phyloP scores from a whole-genome alignment of 2,888 invertebrate genomes.

The Drosophila quinaria region DNA sequence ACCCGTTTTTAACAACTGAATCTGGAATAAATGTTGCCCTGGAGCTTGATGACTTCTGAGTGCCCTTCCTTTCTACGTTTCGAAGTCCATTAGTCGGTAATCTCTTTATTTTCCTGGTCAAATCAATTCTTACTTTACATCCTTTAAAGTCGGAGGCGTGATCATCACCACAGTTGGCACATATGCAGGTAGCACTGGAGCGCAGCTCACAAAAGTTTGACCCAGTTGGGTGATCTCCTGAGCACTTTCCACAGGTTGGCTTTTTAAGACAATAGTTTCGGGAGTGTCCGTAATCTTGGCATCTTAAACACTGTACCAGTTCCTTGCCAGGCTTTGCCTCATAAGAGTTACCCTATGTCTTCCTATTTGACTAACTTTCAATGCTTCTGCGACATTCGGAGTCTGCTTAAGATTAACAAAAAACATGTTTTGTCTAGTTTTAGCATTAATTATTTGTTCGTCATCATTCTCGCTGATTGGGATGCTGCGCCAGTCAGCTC shows the following conservation, averaged over 20 bases:
- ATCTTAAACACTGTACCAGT: constrained; percentile 20
- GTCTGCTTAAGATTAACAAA: constrained; percentile 6
- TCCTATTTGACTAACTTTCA: constrained; percentile 14
- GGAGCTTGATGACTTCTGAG: neutral
- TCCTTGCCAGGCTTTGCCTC: constrained; percentile 9
- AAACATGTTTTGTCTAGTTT: constrained; percentile 8
- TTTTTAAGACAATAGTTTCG: constrained; percentile 20
- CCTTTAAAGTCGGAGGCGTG: constrained; percentile 2
- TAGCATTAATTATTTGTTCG: constrained; percentile 1
- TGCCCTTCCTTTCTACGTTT: neutral
- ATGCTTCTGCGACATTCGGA: constrained; percentile 14
- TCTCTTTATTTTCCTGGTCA: constrained; percentile 9
- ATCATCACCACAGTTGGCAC: constrained; percentile 13
- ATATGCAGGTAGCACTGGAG: neutral
- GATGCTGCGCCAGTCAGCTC: constrained; percentile 14
- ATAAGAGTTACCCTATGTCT: constrained; percentile 18
- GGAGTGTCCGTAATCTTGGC: constrained; percentile 19
- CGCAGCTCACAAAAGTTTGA: neutral
- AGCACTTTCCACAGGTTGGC: constrained; percentile 15
- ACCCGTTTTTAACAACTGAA: no score
- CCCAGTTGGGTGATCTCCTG: constrained; percentile 1
- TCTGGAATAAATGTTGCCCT: neutral
- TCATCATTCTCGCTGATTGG: constrained; percentile 7
- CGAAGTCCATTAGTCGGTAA: constrained; percentile 3
- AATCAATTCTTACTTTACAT: constrained; percentile 3